phyloP scores from a whole-genome alignment of 2,797 vertebrate genomes.

The Odontamblyopus rebecca region DNA sequence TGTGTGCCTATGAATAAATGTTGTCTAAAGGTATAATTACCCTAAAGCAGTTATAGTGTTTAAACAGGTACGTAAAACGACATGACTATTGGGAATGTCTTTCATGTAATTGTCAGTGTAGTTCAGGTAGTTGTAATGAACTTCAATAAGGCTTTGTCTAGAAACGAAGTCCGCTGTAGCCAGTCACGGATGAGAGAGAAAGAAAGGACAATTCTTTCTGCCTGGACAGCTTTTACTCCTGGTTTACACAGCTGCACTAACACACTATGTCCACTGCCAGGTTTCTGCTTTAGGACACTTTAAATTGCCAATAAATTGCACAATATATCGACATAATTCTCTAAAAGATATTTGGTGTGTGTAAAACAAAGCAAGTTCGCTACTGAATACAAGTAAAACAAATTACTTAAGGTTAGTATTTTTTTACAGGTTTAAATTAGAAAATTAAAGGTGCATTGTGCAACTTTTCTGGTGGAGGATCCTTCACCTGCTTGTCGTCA shows the following conservation, averaged over 20 bases:
- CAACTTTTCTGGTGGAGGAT: too few relatives aligned
- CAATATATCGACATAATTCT: not conserved
- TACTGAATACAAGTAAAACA: not conserved
- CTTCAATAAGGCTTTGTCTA: constrained; percentile 59
- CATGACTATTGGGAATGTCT: constrained; percentile 3
- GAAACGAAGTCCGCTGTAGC: constrained; percentile 48
- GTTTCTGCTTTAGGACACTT: not conserved
- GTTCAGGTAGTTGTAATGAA: constrained; percentile 64
- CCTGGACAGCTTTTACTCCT: constrained; percentile 45
- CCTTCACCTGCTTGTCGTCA: too few relatives aligned
- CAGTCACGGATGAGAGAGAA: constrained; percentile 30
- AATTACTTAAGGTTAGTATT: not conserved
- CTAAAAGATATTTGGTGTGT: not conserved
- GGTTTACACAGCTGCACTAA: constrained; percentile 1
- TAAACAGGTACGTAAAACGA: not conserved
- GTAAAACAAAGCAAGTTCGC: not conserved
- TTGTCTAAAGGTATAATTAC: not conserved
- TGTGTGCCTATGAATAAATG: not conserved
- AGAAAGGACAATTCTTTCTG: constrained; percentile 43
- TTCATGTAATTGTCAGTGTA: constrained; percentile 1
- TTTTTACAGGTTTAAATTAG: not conserved
- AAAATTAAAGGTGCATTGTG: too few relatives aligned
- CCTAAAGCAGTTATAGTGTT: not conserved
- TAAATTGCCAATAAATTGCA: not conserved
- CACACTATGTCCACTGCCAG: not conserved